A percentile compares a stretch with the other conserved stretches of the same genome.
Evolutionary conservation across 2,113 vertebrate genomes (phyloP).

Genomic region (Noturus placidus): DNA sequence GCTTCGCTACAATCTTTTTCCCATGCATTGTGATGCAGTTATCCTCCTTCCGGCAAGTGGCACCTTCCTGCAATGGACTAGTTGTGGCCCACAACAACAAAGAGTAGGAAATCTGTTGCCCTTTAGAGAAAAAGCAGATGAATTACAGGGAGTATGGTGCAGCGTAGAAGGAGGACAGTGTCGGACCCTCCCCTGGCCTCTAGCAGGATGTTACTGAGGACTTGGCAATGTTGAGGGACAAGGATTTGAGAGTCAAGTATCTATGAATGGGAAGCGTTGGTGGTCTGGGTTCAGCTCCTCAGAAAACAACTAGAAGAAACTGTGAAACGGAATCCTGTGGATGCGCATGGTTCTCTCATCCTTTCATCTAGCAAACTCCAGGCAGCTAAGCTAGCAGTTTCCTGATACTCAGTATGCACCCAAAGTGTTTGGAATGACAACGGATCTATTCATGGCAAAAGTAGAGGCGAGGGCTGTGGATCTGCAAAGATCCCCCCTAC

Average conservation of each 20-base stretch:
- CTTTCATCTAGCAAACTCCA: conserved; percentile 57
- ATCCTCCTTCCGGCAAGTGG: conserved; percentile 31
- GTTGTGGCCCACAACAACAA: conserved; percentile 28
- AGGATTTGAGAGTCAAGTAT: conserved; percentile 64
- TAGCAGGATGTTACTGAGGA: conserved; percentile 45
- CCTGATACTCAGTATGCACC: conserved; percentile 75
- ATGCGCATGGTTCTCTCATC: conserved; percentile 58
- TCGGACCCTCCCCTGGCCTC: conserved; percentile 37
- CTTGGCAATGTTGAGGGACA: conserved; percentile 57
- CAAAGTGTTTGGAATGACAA: conserved; percentile 76
- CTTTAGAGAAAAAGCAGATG: conserved; percentile 52
- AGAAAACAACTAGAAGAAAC: conserved; percentile 58
- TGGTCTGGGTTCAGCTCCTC: conserved; percentile 58
- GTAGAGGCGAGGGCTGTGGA: conserved; percentile 73
- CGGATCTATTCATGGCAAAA: conserved; percentile 75
- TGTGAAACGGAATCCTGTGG: conserved; percentile 50
- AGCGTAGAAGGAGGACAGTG: conserved; percentile 48
- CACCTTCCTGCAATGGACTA: conserved; percentile 26
- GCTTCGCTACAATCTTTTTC: conserved; percentile 43
- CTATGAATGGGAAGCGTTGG: conserved; percentile 58
- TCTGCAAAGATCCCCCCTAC: conserved; percentile 66
- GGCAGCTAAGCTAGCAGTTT: conserved; percentile 69
- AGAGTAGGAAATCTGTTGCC: conserved; percentile 46
- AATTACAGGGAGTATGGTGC: conserved; percentile 57
- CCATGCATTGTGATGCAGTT: conserved; percentile 38